Base-by-base conservation (phyloP, 2,113 vertebrate species). In the Octodon degus region DNA sequence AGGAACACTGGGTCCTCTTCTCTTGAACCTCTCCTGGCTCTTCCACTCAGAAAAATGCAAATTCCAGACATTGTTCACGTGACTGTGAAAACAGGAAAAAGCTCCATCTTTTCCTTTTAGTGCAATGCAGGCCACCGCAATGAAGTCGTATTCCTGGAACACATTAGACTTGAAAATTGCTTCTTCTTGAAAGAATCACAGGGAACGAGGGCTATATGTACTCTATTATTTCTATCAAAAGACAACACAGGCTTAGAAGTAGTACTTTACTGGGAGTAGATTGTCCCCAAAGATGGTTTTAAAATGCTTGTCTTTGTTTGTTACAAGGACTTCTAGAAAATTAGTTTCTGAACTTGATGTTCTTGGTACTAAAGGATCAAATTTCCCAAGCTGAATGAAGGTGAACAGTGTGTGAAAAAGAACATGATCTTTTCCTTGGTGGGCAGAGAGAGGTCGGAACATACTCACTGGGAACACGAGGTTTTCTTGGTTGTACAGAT, bases 271-370 rank as follows among this genome's bases (percentile, higher is more conserved):
- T 22, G 25, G 43, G 83, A 79, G 76, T 50, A 47, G 37, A 87
- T 84, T 79, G 50, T 96, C 62, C 43, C 62, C 62, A 62, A 92
- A 90, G 72, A 74, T 20, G 50, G 40, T 68, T 95, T 97, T 81
- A 72, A 84, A 95, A 95, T 94, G 93, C 72, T n/a, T 37, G 65
- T 67, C 86, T 94, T 86, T 82, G 43, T 94, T 80, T 79, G 53
- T 92, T 93, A 96, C 10, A 92, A 84, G 34, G 58, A 91, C 25
- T 88, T 94, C 20, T 62, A 95, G 82, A 98, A 96, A 97, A 97
- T 84, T 80, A 94, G 77, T 80, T 96, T 93, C 88, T 89, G 92
- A 93, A 90, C 50, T 81, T 34, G 58, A 50, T 91, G 93, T 92
- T 96, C 77, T 90, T 11, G 17, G 62, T 63, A 76, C 37, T 74